Conservation (phyloP, 1,140 invertebrate genomes). For the Belonocnema kinseyi region DNA sequence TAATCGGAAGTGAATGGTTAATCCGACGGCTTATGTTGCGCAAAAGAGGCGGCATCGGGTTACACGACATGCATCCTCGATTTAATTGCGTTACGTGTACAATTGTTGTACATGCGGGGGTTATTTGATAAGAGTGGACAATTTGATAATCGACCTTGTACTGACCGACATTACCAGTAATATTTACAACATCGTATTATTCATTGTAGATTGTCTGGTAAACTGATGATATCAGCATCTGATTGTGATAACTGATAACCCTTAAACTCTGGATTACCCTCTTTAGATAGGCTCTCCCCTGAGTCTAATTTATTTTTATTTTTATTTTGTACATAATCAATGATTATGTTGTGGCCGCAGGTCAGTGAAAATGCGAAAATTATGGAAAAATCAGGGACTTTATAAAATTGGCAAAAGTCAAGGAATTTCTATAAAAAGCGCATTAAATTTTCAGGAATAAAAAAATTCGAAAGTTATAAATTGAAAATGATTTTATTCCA, state of each 20-base stretch:
- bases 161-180: not conserved
- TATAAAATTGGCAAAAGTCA: too few relatives aligned
- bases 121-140: conserved; percentile 11
- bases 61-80: conserved; percentile 30
- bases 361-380: too few relatives aligned
- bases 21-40: conserved; percentile 28
- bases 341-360: too few relatives aligned
- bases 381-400: too few relatives aligned
- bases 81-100: conserved; percentile 3
- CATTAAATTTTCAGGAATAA: too few relatives aligned
- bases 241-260: not conserved
- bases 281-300: not conserved
- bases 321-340: too few relatives aligned
- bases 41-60: conserved; percentile 37
- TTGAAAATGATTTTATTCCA: too few relatives aligned
- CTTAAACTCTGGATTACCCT: not conserved
- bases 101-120: not conserved
- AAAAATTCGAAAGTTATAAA: too few relatives aligned
- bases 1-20: conserved; percentile 44
- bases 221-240: not conserved
- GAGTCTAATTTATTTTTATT: too few relatives aligned
- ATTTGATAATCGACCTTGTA: conserved; percentile 4
- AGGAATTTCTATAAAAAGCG: too few relatives aligned
- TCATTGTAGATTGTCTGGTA: not conserved
- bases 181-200: conserved; percentile 4